A percentile compares a stretch with the other conserved stretches of the same genome.
phyloP scores from a whole-genome alignment of 92 coral and sea anemone genomes.

The Anthopleura xanthogrammica region DNA sequence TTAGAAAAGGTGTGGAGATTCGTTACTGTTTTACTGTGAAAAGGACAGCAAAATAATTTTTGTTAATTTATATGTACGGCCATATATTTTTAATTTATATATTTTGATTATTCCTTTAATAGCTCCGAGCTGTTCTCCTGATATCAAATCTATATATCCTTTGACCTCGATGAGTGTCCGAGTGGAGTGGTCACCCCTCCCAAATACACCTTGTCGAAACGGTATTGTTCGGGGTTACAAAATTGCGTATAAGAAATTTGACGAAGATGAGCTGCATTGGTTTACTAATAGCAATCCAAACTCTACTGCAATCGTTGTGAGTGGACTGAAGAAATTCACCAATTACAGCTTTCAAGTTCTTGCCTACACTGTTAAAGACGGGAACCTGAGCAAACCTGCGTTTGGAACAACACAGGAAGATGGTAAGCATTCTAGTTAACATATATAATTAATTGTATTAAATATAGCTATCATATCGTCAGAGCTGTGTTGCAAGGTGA shows the following conservation, averaged over 20 bases:
- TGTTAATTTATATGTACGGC: no score
- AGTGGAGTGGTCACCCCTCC: not conserved
- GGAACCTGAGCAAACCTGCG: not conserved
- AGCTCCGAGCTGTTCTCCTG: not conserved
- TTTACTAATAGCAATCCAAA: not conserved
- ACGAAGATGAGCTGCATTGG: not conserved
- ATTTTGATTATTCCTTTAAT: not conserved
- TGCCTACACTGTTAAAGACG: conserved; percentile 14
- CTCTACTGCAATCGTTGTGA: conserved; percentile 1
- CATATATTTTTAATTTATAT: no score
- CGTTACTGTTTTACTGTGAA: no score
- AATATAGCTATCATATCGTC: no score
- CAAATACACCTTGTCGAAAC: not conserved
- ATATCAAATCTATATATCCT: not conserved
- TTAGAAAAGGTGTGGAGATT: no score
- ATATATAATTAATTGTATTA: no score
- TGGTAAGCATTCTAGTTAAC: not conserved
- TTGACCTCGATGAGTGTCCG: not conserved
- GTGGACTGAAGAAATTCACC: conserved; percentile 16
- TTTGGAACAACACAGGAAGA: not conserved
- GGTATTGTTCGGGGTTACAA: not conserved
- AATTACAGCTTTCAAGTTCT: conserved; percentile 28
- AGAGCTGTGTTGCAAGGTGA: no score
- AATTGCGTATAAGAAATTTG: not conserved
- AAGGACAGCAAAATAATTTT: no score